Percentiles rank a stretch among this genome's conserved stretches.
These are phyloP conservation scores for Lomographa bimaculata DNA, from an alignment of 2,888 invertebrate species.

Conservation along the genomic window DNA sequence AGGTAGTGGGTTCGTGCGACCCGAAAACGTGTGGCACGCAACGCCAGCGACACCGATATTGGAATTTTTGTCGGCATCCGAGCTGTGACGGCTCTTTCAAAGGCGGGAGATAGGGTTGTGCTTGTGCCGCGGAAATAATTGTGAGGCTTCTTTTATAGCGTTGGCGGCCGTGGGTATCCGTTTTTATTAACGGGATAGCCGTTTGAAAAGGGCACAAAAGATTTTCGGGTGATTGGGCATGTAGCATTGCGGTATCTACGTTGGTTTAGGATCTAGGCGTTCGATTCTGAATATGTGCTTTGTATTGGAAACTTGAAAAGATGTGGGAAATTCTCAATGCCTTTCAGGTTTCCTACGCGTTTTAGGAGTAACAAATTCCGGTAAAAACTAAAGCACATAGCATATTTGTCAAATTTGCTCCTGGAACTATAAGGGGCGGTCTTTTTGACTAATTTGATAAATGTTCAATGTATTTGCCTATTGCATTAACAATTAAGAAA, in stretches of 20 bases:
- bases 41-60: slow-evolving; percentile 52
- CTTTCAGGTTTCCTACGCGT: slow-evolving; percentile 3
- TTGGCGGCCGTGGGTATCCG: slow-evolving; percentile 45
- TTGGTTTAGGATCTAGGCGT: too few relatives aligned
- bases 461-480: too few relatives aligned
- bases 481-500: too few relatives aligned
- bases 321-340: slow-evolving; percentile 1
- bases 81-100: slow-evolving; percentile 51
- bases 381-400: too few relatives aligned
- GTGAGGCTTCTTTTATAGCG: slow-evolving; percentile 51
- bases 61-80: slow-evolving; percentile 60
- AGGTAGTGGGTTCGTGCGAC: slow-evolving; percentile 62
- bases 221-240: slow-evolving; percentile 42
- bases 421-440: too few relatives aligned
- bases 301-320: slow-evolving; percentile 9
- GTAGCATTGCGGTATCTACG: slow-evolving; percentile 31
- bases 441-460: too few relatives aligned
- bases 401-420: too few relatives aligned
- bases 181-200: slow-evolving; percentile 51
- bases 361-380: too few relatives aligned
- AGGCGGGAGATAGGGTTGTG: slow-evolving; percentile 44
- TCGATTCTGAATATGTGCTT: slow-evolving; percentile 21
- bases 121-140: slow-evolving; percentile 54
- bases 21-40: slow-evolving; percentile 69
- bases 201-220: slow-evolving; percentile 50